A percentile compares a stretch with the other conserved stretches of the same genome.
Evolutionary conservation across 2,113 vertebrate species (phyloP).

Genomic region (Orcinus orca): DNA sequence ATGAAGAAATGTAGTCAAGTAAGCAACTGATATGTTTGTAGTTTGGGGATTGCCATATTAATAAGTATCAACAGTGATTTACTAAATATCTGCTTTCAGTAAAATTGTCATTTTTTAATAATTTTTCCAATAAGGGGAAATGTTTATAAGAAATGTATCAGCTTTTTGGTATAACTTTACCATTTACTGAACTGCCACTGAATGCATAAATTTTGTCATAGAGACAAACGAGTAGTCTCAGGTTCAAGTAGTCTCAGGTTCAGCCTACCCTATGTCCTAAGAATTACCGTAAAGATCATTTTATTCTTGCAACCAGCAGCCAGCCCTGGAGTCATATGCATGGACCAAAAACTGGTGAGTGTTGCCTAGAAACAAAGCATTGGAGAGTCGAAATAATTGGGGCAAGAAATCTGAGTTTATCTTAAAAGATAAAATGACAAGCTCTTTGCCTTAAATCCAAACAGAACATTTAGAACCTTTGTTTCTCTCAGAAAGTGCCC

Average conservation of each 20-base stretch:
- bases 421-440: constrained; percentile 2
- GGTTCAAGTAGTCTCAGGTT: not conserved
- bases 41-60: not conserved
- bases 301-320: not conserved
- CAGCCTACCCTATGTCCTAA: not conserved
- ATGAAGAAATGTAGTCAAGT: constrained; percentile 1
- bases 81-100: not conserved
- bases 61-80: not conserved
- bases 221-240: not conserved
- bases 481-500: not conserved
- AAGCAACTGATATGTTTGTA: not conserved
- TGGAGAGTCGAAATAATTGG: constrained; percentile 11
- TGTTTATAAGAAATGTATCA: not conserved
- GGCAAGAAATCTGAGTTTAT: constrained; percentile 4
- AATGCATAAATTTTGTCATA: not conserved
- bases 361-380: not conserved
- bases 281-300: not conserved
- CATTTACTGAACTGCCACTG: not conserved
- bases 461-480: not conserved
- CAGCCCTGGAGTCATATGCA: not conserved
- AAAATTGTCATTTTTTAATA: constrained; percentile 22
- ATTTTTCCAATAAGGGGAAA: not conserved
- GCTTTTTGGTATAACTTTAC: not conserved
- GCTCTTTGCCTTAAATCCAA: not conserved
- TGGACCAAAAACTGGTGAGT: not conserved